Conservation (phyloP, 1,140 invertebrate species). For the Drosophila cardini region DNA sequence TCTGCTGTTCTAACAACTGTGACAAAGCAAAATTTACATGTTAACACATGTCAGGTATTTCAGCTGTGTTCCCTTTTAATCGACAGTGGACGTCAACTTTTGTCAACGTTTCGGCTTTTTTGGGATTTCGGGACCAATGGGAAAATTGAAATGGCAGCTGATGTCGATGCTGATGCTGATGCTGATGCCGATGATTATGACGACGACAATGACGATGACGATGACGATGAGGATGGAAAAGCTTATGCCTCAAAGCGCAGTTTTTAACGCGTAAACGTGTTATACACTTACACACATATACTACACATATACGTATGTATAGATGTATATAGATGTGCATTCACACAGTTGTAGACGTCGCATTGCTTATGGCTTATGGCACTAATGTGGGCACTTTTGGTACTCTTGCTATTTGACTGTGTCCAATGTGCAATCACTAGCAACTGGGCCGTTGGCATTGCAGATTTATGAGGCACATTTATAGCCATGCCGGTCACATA, state of each 20-base stretch:
- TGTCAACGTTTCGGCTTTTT: conserved; percentile 45
- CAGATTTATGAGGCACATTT: conserved; percentile 52
- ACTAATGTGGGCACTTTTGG: conserved; percentile 49
- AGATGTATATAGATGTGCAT: conserved; percentile 13
- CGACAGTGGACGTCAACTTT: conserved; percentile 55
- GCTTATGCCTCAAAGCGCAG: conserved; percentile 61
- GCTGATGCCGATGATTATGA: conserved; percentile 5
- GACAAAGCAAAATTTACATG: conserved; percentile 8
- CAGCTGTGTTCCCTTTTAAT: conserved; percentile 45
- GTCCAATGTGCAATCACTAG: conserved; percentile 43
- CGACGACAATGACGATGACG: conserved; percentile 1
- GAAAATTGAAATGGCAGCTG: conserved; percentile 66
- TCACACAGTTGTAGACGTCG: conserved; percentile 6
- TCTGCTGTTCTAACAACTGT: neutral
- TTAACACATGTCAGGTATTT: conserved; percentile 16
- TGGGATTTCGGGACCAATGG: conserved; percentile 32
- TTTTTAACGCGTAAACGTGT: conserved; percentile 71
- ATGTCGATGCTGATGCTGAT: conserved; percentile 18
- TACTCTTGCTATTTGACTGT: conserved; percentile 23
- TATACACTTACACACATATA: conserved; percentile 41
- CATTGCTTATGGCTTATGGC: conserved; percentile 39
- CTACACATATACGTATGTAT: conserved; percentile 18
- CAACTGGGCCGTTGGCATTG: conserved; percentile 29
- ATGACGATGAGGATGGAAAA: conserved; percentile 15
- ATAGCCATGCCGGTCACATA: conserved; percentile 21